Base-by-base conservation (phyloP, 2,888 invertebrate species). In the Tetanocera ferruginea region DNA sequence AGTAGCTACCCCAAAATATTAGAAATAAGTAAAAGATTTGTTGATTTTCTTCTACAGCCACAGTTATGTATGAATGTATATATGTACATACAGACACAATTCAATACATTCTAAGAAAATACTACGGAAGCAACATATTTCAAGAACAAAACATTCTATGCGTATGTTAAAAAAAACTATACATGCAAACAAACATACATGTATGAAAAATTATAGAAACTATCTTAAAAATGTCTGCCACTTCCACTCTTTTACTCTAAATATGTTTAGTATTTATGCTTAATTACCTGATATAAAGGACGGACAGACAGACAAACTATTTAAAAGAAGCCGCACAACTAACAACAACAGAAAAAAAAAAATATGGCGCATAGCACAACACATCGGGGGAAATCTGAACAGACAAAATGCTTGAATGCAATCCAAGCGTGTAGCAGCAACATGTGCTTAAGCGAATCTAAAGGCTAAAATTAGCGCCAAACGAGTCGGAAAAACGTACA, bases 361-460 rank as follows among this genome's bases (percentile, higher is more conserved):
- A 43, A 55, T 55, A 55, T 23, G 19, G 19, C 55, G n/a, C 31
- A 64, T 17, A 9, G 25, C 11, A 6, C 11, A 14, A 60, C 25
- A 28, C 57, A 31, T 31, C n/a, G 28, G 64, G 64, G 31, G 31
- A 64, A 62, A 25, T n/a, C 28, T 31, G n/a, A 64, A 31, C 28
- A 28, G 31, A 64, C 28, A 31, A 28, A 31, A 31, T 31, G 34
- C 11, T 31, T 25, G 64, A 28, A 64, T 34, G 64, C 64, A 31
- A 31, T 11, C 17, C 17, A 64, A 14, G 64, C 64, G 28, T 28
- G 17, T 31, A 17, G 31, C 28, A 64, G 64, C 64, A 64, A 64
- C 64, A 64, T 64, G 64, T 64, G 64, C 34, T 64, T 17, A n/a
- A n/a, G 64, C 28, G 64, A 34, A 64, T 64, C 64, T n/a, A 31